phyloP scores from a whole-genome alignment of 2,888 invertebrate species.

The Malthinus flaveolus region DNA sequence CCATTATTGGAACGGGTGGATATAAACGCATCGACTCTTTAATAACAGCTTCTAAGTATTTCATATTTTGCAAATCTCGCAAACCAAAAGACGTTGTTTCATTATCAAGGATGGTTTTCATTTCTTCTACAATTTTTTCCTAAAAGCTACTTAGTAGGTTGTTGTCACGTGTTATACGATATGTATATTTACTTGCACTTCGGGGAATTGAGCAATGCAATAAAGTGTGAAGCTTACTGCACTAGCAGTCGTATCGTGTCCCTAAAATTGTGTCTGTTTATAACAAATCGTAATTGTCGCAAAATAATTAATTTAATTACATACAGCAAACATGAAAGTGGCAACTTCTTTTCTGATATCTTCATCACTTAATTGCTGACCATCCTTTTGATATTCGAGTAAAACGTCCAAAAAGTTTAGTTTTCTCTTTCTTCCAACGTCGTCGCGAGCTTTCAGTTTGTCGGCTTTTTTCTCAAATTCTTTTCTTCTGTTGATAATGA shows the following conservation, averaged over 20 bases:
- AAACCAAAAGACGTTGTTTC: conserved; percentile 34
- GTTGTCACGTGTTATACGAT: too few relatives aligned
- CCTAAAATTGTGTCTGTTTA: conserved; percentile 43
- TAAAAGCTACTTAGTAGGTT: conserved; percentile 45
- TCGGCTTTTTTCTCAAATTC: conserved; percentile 40
- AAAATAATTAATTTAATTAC: not conserved
- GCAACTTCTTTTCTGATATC: conserved; percentile 71
- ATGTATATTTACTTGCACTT: not conserved
- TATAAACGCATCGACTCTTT: conserved; percentile 60
- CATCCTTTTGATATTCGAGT: conserved; percentile 59
- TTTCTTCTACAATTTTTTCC: conserved; percentile 50
- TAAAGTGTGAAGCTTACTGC: conserved; percentile 55
- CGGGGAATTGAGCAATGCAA: conserved; percentile 46
- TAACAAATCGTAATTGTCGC: too few relatives aligned
- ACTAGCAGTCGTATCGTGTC: conserved; percentile 56
- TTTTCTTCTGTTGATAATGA: conserved; percentile 56
- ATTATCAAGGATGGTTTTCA: conserved; percentile 46
- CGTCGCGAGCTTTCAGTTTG: not conserved
- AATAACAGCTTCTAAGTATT: conserved; percentile 59
- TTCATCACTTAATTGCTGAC: conserved; percentile 60
- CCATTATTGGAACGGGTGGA: conserved; percentile 59
- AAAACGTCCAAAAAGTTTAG: conserved; percentile 71
- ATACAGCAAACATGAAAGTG: conserved; percentile 74
- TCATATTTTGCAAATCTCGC: conserved; percentile 57
- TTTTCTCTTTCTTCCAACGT: conserved; percentile 61